These are phyloP conservation scores for Drosophila buzzatii DNA, from an alignment of 2,888 invertebrate genomes.

Conservation along the genomic window DNA sequence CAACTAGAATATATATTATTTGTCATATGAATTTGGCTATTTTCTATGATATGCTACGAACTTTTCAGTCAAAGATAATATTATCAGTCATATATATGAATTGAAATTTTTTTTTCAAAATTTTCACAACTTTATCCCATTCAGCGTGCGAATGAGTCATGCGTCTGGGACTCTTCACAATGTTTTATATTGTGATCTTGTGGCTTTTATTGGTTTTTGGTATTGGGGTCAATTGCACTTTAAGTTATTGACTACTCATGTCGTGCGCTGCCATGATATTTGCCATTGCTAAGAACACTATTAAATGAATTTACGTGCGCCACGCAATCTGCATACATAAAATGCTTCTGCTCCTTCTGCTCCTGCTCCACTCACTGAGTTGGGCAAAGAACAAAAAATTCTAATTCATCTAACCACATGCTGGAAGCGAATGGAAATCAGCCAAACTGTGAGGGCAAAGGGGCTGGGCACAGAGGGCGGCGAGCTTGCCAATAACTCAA, in stretches of 20 bases:
- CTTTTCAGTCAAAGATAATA: background rate
- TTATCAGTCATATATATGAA: too few relatives aligned
- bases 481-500: slow-evolving; percentile 61
- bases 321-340: slow-evolving; percentile 80
- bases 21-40: too few relatives aligned
- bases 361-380: background rate
- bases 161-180: background rate
- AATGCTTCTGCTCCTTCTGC: slow-evolving; percentile 19
- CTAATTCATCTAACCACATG: slow-evolving; percentile 54
- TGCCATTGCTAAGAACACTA: slow-evolving; percentile 57
- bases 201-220: slow-evolving; percentile 36
- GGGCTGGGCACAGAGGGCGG: background rate
- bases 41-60: too few relatives aligned
- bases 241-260: slow-evolving; percentile 44
- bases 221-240: slow-evolving; percentile 60
- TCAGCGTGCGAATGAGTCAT: background rate
- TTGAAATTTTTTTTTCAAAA: too few relatives aligned
- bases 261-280: slow-evolving; percentile 41
- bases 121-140: too few relatives aligned
- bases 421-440: slow-evolving; percentile 41
- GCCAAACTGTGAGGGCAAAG: slow-evolving; percentile 23
- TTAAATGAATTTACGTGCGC: slow-evolving; percentile 77
- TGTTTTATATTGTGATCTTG: slow-evolving; percentile 6
- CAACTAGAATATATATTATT: too few relatives aligned
- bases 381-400: slow-evolving; percentile 35